These are phyloP conservation scores for Drosophila mauritiana DNA, from an alignment of 1,140 invertebrate species.

Conservation along the genomic window DNA sequence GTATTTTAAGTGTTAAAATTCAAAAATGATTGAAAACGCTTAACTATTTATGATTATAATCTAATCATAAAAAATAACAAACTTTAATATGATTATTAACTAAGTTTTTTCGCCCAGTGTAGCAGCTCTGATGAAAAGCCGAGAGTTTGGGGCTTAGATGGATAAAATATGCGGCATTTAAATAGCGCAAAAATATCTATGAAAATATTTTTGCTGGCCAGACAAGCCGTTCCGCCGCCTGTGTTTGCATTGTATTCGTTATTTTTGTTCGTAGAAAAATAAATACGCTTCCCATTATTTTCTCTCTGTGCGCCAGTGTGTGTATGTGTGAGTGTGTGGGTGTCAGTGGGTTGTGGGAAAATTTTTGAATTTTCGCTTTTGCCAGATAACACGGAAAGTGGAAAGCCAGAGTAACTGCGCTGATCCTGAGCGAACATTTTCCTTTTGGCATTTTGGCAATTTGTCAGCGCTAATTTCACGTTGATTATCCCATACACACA, in stretches of 20 bases:
- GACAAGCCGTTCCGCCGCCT: constrained; percentile 19
- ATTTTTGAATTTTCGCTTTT: constrained; percentile 43
- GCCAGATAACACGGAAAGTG: constrained; percentile 26
- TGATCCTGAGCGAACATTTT: constrained; percentile 31
- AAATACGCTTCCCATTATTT: constrained; percentile 56
- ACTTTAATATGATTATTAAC: no score
- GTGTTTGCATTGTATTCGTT: constrained; percentile 42
- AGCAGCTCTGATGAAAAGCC: constrained; percentile 3
- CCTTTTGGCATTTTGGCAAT: constrained; percentile 63
- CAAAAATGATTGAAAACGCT: not conserved
- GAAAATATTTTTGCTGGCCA: constrained; percentile 51
- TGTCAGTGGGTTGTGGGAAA: constrained; percentile 13
- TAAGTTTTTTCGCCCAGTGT: not conserved
- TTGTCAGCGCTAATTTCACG: constrained; percentile 76
- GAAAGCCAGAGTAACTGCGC: constrained; percentile 15
- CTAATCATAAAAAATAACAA: no score
- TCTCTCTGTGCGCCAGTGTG: constrained; percentile 5
- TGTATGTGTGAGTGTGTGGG: not conserved
- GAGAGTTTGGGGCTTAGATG: not conserved
- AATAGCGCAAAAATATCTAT: constrained; percentile 57
- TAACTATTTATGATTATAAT: no score
- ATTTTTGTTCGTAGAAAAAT: constrained; percentile 42
- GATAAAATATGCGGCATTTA: constrained; percentile 47
- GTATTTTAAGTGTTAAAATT: not conserved
- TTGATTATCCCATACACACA: constrained; percentile 63